phyloP scores from a whole-genome alignment of 2,797 vertebrate genomes.

The Stomatorhinus walkeri region DNA sequence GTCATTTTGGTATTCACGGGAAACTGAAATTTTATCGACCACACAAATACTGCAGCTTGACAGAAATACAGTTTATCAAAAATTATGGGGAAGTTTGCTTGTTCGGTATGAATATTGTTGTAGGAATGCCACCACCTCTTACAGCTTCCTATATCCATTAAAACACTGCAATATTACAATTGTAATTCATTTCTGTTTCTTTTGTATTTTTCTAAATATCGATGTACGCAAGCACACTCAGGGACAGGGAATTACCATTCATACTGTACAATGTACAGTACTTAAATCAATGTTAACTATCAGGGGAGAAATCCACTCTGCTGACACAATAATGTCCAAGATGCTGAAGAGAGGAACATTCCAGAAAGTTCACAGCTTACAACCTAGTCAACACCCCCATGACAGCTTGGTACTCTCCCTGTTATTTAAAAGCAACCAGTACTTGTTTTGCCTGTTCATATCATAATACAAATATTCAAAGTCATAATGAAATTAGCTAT shows the following conservation, averaged over 20 bases:
- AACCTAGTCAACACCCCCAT: constrained; percentile 33
- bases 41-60: neutral
- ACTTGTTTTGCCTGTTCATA: neutral
- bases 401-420: neutral
- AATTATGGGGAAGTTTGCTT: neutral
- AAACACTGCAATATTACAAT: neutral
- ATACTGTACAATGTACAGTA: neutral
- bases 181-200: neutral
- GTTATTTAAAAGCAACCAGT: neutral
- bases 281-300: constrained; percentile 26
- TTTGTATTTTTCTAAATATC: neutral
- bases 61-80: neutral
- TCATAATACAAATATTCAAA: neutral
- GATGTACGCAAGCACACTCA: neutral
- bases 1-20: neutral
- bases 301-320: constrained; percentile 26
- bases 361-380: constrained; percentile 35
- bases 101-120: neutral
- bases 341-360: constrained; percentile 39
- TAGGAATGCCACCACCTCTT: neutral
- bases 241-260: neutral
- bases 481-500: neutral
- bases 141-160: neutral
- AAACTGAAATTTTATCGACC: neutral
- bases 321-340: constrained; percentile 39